Base-by-base conservation (phyloP, 2,113 vertebrate species). In the Camelus bactrianus region DNA sequence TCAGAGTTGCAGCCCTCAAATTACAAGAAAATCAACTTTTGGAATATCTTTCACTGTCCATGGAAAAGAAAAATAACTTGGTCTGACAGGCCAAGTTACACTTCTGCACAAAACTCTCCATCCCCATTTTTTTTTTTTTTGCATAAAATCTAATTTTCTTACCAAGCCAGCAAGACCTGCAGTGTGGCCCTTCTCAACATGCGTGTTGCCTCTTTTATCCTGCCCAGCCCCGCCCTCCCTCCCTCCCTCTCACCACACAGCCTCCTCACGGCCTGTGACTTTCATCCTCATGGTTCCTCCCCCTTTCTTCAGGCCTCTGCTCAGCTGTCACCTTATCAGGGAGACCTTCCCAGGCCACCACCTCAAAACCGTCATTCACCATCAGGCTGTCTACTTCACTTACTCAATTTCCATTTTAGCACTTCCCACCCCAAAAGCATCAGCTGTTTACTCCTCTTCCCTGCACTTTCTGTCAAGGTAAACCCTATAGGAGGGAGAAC, bases 131-230 rank as follows among this genome's bases (percentile, higher is more conserved):
- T 17, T 56, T 56, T 80, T 58, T 65, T 35, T 70, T 28, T 50
- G 8, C 13, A 35, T 12, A 28, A 30, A 90, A 42, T 46, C 16
- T 11, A 24, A 22, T 30, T 67, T 30, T 52, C 42, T 56, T 15
- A 69, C 6, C 15, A 65, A 4, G 1, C 12, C 15, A 1, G 1
- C 26, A 69, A 35, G 22, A 38, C 15, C 28, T 28, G n/a, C 16
- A 0, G 11, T 26, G 15, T 22, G 42, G 19, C 26, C 2, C 30
- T 38, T 58, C 8, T 4, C 42, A 7, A 12, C 0, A 3, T 1
- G 2, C 1, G 54, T 32, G 8, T 26, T 64, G 32, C 4, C 42
- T 52, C 42, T 62, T 79, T 35, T 16, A 10, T 2, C 42, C 46
- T 5, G 4, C 35, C 28, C 2, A 3, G 10, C 2, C 22, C 35